phyloP scores from a whole-genome alignment of 2,888 invertebrate genomes.

The Synanthedon tipuliformis region DNA sequence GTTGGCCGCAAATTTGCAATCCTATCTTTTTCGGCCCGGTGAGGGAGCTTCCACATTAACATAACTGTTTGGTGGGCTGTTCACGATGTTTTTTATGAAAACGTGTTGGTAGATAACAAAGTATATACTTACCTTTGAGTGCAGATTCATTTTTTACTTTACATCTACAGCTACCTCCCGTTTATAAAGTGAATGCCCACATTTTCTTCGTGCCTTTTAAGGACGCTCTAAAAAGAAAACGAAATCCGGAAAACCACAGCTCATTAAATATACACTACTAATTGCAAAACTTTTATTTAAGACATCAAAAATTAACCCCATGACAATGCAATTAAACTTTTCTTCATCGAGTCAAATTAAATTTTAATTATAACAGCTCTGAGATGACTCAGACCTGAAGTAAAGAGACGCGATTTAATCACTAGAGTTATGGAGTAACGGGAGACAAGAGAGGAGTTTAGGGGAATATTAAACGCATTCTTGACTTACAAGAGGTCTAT shows the following conservation, averaged over 20 bases:
- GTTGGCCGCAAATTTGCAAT: slow-evolving; percentile 69
- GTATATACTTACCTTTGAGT: too few relatives aligned
- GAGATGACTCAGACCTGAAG: slow-evolving; percentile 18
- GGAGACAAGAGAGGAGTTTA: slow-evolving; percentile 11
- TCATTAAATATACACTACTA: too few relatives aligned
- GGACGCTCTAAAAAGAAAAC: too few relatives aligned
- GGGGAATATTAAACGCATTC: slow-evolving; percentile 53
- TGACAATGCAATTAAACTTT: slow-evolving; percentile 34
- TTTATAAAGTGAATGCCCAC: too few relatives aligned
- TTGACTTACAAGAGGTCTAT: slow-evolving; percentile 53
- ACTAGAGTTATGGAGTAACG: slow-evolving; percentile 44
- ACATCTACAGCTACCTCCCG: not conserved
- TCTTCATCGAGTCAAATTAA: slow-evolving; percentile 39
- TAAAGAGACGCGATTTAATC: slow-evolving; percentile 54
- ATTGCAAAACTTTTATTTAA: not conserved
- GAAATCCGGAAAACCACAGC: not conserved
- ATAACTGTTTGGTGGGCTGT: slow-evolving; percentile 61
- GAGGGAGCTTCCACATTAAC: slow-evolving; percentile 58
- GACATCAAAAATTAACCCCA: slow-evolving; percentile 23
- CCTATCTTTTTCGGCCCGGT: slow-evolving; percentile 60
- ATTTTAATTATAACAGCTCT: slow-evolving; percentile 60
- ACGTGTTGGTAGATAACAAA: slow-evolving; percentile 8
- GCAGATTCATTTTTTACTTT: too few relatives aligned
- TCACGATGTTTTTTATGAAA: slow-evolving; percentile 50
- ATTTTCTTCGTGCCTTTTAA: too few relatives aligned